Percentiles rank a stretch among this genome's conserved stretches.
Evolutionary conservation across 2,113 vertebrate species (phyloP).

Genomic region (Seriola rivoliana): DNA sequence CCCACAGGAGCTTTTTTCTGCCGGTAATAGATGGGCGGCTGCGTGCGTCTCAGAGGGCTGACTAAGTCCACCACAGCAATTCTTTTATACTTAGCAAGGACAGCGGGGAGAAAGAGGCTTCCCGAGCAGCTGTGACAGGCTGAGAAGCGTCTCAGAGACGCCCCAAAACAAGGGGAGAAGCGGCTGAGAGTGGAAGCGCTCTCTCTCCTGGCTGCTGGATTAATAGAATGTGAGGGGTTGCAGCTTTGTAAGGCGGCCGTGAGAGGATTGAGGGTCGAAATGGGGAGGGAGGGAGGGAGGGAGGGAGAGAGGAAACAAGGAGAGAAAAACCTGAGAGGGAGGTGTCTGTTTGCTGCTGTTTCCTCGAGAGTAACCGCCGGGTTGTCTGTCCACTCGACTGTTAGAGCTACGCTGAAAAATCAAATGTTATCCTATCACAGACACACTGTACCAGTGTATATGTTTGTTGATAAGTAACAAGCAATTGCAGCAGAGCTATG

Average conservation of each 20-base stretch:
- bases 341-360: not conserved
- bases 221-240: slow-evolving; percentile 13
- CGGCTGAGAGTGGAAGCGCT: slow-evolving; percentile 5
- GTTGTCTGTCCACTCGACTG: too few species aligned
- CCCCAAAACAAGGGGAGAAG: slow-evolving; percentile 31
- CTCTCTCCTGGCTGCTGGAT: slow-evolving; percentile 25
- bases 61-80: slow-evolving; percentile 19
- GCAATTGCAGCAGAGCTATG: too few species aligned
- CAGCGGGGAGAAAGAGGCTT: slow-evolving; percentile 36
- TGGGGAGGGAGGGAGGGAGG: not conserved
- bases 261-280: not conserved
- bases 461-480: too few species aligned
- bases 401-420: too few species aligned
- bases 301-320: not conserved
- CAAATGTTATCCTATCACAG: too few species aligned
- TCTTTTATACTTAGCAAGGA: slow-evolving; percentile 41
- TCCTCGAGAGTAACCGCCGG: too few species aligned
- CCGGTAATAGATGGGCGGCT: slow-evolving; percentile 22
- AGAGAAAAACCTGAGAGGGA: not conserved
- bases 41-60: slow-evolving; percentile 29
- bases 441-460: too few species aligned
- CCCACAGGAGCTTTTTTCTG: slow-evolving; percentile 23
- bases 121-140: slow-evolving; percentile 34
- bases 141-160: slow-evolving; percentile 23
- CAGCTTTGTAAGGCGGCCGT: not conserved